Percentiles rank a stretch among this genome's conserved stretches.
phyloP scores from a whole-genome alignment of 1,140 invertebrate genomes.

The Danaus melanippus region DNA sequence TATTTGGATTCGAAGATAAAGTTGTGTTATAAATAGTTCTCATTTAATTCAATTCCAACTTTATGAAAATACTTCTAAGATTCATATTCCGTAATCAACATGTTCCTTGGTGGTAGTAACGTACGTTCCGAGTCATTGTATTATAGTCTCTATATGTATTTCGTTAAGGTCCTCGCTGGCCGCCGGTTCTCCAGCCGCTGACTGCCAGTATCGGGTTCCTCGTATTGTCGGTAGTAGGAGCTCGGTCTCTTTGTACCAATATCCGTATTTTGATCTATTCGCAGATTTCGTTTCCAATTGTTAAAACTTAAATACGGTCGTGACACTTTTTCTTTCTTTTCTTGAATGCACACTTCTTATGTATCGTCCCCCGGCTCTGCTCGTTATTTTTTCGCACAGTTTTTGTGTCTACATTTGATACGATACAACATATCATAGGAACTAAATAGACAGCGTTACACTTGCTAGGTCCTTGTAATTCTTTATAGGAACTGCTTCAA shows the following conservation, averaged over 20 bases:
- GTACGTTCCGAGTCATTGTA: no score
- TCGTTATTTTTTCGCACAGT: no score
- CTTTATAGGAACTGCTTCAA: no score
- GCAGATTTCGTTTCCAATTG: conserved; percentile 13
- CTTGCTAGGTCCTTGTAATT: no score
- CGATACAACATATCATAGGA: no score
- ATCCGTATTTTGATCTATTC: conserved; percentile 19
- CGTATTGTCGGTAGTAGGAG: conserved; percentile 5
- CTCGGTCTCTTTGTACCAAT: conserved; percentile 14
- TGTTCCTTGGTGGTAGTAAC: no score
- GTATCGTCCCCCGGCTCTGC: no score
- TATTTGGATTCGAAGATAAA: not conserved
- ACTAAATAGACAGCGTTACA: no score
- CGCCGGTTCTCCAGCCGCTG: conserved; percentile 14
- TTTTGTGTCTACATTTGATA: no score
- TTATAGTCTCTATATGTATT: no score
- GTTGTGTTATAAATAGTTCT: conserved; percentile 3
- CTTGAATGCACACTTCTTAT: no score
- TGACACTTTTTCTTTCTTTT: no score
- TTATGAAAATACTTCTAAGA: conserved; percentile 5
- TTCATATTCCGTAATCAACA: not conserved
- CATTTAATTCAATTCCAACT: conserved; percentile 5
- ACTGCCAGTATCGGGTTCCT: conserved; percentile 28
- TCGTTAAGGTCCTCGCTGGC: conserved; percentile 21
- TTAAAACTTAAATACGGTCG: not conserved